phyloP scores from a whole-genome alignment of 2,888 invertebrate species.

The Artemia sinica region DNA sequence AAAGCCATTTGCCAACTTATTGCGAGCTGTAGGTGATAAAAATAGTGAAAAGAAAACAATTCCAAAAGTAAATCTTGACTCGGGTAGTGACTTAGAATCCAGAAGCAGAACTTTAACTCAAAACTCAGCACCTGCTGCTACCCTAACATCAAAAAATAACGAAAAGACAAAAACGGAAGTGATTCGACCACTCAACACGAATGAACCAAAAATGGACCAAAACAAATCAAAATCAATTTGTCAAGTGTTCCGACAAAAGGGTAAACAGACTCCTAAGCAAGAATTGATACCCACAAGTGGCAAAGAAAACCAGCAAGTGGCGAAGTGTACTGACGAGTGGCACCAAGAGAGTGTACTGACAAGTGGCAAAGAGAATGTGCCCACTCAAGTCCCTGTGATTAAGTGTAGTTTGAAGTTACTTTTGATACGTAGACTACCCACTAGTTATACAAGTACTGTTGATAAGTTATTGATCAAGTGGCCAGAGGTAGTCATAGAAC shows the following conservation, averaged over 20 bases:
- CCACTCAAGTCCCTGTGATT: constrained; percentile 6
- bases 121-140: not conserved
- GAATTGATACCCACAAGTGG: not conserved
- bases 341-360: not conserved
- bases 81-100: constrained; percentile 10
- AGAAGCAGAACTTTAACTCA: not conserved
- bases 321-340: not conserved
- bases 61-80: not conserved
- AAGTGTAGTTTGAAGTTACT: not conserved
- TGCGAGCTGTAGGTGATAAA: constrained; percentile 14
- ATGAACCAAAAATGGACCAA: constrained; percentile 7
- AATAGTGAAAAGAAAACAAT: not conserved
- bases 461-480: constrained; percentile 4
- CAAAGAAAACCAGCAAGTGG: not conserved
- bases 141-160: not conserved
- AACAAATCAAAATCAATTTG: constrained; percentile 7
- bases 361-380: constrained; percentile 1
- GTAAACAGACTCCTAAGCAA: not conserved
- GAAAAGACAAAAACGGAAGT: not conserved
- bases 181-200: not conserved
- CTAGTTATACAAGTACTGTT: not conserved
- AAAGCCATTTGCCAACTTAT: constrained; percentile 1
- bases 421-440: not conserved
- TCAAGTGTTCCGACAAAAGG: constrained; percentile 8
- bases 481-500: not conserved